phyloP scores from a whole-genome alignment of 1,140 invertebrate genomes.

The Heliconius himera region DNA sequence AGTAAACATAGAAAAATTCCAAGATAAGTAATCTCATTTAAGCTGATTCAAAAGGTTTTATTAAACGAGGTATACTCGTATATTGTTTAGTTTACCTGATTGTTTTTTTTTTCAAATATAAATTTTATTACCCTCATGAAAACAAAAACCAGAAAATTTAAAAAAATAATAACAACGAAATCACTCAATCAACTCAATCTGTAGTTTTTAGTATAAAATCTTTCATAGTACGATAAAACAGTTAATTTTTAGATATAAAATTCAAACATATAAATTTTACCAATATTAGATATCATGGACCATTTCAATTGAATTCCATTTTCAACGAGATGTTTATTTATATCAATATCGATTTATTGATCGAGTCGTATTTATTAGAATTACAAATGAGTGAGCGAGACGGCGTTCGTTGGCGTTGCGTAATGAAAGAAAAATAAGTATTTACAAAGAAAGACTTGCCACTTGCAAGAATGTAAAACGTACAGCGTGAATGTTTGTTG shows the following conservation, averaged over 20 bases:
- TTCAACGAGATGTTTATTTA: constrained; percentile 10
- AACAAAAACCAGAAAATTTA: too few species aligned
- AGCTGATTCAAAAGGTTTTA: too few species aligned
- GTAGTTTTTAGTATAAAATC: too few species aligned
- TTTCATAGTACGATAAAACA: too few species aligned
- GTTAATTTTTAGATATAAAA: not conserved
- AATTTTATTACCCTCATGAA: too few species aligned
- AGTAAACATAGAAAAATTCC: too few species aligned
- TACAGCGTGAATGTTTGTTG: not conserved
- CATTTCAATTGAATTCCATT: not conserved
- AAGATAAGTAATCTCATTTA: too few species aligned
- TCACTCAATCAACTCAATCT: too few species aligned
- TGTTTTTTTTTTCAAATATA: too few species aligned
- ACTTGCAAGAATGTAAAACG: not conserved
- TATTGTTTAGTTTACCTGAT: not conserved
- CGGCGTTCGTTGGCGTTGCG: constrained; percentile 9
- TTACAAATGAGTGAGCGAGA: constrained; percentile 23
- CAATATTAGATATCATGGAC: not conserved
- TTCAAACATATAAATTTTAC: not conserved
- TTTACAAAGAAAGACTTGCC: constrained; percentile 14
- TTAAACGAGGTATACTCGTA: too few species aligned
- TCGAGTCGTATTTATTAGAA: constrained; percentile 30
- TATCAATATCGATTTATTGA: constrained; percentile 27
- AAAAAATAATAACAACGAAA: too few species aligned
- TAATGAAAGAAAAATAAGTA: constrained; percentile 22